Evolutionary conservation across 2,888 invertebrate genomes (phyloP).

Genomic region (Atethmia centrago): DNA sequence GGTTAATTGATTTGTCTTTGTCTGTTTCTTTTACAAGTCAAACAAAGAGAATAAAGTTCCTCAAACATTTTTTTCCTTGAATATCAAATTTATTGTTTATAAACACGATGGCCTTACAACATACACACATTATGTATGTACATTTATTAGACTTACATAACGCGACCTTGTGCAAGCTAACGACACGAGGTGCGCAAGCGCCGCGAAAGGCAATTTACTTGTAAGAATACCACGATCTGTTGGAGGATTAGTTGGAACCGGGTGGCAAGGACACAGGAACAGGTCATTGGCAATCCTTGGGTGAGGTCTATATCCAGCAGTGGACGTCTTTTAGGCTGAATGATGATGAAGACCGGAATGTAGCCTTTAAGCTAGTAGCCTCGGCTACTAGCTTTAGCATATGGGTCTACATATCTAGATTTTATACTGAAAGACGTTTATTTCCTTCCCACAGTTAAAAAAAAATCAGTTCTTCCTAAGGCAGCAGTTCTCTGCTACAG

Average conservation of each 20-base stretch:
- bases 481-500: background rate
- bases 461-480: background rate
- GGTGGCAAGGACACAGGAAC: background rate
- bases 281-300: background rate
- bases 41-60: background rate
- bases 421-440: background rate
- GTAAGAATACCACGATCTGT: slow-evolving; percentile 18
- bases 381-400: background rate
- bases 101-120: slow-evolving; percentile 41
- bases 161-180: slow-evolving; percentile 54
- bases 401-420: background rate
- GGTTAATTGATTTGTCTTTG: background rate
- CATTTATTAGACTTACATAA: slow-evolving; percentile 61
- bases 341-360: background rate
- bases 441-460: background rate
- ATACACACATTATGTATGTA: slow-evolving; percentile 36
- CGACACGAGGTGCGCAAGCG: slow-evolving; percentile 49
- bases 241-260: background rate
- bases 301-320: background rate
- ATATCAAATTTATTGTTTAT: slow-evolving; percentile 28
- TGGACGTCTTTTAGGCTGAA: background rate
- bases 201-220: slow-evolving; percentile 42
- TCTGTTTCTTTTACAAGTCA: background rate
- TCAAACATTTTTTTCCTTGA: slow-evolving; percentile 10
- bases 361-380: background rate